A percentile compares a stretch with the other conserved stretches of the same genome.
Conservation (phyloP, 2,113 vertebrate genomes). For the Barbus barbus region DNA sequence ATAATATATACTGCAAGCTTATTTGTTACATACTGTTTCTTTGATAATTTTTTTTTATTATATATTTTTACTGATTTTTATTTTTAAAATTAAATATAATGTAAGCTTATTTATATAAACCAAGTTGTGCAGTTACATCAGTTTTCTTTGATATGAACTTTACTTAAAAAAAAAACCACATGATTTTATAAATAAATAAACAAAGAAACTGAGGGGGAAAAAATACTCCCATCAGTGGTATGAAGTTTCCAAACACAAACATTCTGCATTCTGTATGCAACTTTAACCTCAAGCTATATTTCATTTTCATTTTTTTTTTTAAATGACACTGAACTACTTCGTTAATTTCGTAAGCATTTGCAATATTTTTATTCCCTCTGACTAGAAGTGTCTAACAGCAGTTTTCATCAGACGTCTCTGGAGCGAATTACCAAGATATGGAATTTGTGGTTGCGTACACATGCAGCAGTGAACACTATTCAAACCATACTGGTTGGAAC, state of each 20-base stretch:
- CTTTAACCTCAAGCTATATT: conserved; percentile 1
- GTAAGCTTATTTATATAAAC: not conserved
- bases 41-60: too few species aligned
- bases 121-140: not conserved
- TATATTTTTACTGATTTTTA: too few species aligned
- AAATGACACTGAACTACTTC: not conserved
- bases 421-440: conserved; percentile 15
- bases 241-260: conserved; percentile 12
- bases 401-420: not conserved
- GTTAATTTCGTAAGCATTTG: not conserved
- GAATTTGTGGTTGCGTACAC: conserved; percentile 12
- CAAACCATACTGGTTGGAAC: conserved; percentile 38
- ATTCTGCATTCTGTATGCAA: not conserved
- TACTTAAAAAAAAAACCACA: not conserved
- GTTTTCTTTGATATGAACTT: not conserved
- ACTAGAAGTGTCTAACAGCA: not conserved
- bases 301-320: not conserved
- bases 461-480: conserved; percentile 28
- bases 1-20: too few species aligned
- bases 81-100: too few species aligned
- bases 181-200: not conserved
- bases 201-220: not conserved
- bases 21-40: too few species aligned
- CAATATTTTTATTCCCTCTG: not conserved
- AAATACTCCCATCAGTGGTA: not conserved